Base-by-base conservation (phyloP, 1,140 invertebrate species). In the Aphaenogaster floridana region DNA sequence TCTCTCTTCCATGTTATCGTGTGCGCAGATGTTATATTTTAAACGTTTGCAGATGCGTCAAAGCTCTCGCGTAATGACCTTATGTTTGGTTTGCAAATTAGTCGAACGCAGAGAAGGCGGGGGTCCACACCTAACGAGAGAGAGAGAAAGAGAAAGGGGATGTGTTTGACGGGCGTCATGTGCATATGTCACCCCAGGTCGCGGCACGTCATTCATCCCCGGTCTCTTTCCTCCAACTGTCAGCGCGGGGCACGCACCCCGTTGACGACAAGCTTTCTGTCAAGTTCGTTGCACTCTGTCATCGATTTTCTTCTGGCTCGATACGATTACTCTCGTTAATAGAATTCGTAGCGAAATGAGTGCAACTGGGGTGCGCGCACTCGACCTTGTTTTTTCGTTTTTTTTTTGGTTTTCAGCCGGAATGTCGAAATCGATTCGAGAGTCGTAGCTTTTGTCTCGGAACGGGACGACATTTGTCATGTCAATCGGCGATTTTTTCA, bases 41-140 rank as follows among this genome's bases (percentile, higher is more conserved):
- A 71, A 61, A 83, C 69, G 76, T 86, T 90, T 87, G 89, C 80
- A 87, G 86, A 89, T 68, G 61, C 68, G 89, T 76, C 69, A 86
- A 88, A 85, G 76, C 78, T 83, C 59, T 50, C 66, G 59, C 84
- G 78, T 91, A 90, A 91, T 91, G 87, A 86, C 83, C 83, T 86
- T 83, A 78, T 84, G 80, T 90, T 90, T 91, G 84, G 88, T 90
- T 90, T 90, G 89, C 89, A 90, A 91, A 90, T 90, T 87, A 91
- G 86, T 50, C 66, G 57, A 52, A 72, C 36, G 61, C 17, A 9
- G 17, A 9, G 45, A 42, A 9, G 59, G 36, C 9, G 21, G 39
- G 45, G n/a, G 54, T 68, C n/a, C 36, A 36, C 5, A 45, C 28
- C 34, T 15, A 42, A 2, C n/a, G 45, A 50, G 4, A 54, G 61